Evolutionary conservation across 2,113 vertebrate genomes (phyloP), one percentile per base, ranked within the genome.

Genomic region (Cacatua alba): DNA sequence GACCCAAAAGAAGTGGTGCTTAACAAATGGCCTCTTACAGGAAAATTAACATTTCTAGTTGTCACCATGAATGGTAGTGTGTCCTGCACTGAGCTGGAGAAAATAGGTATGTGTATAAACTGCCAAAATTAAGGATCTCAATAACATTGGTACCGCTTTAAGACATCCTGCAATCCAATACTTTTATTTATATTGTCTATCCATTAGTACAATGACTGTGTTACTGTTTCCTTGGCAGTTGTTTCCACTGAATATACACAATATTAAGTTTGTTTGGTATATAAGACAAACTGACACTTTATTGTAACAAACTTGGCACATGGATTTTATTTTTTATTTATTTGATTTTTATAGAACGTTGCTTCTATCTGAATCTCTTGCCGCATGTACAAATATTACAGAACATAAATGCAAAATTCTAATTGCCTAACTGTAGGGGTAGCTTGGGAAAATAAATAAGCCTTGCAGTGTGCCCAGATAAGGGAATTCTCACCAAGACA

Each of bases 231-330:
- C 86, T 75, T 65, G 2, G 88, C 71, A 67, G 90, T 77, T 9
- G 1, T 94, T 94, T 96, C 88, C 63, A 78, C 81, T 94, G 78
- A 91, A 59, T 91, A 77, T 75, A 87, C 79, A 33, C 72, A 43
- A 19, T 85, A 74, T 82, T 81, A 68, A 53, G 78, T 88, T 95
- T 90, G 33, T 84, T 96, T 92, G 88, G 90, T 63, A 72, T 72
- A 6, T 74, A 31, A 95, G 90, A 64, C 94, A 78, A 88, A 78
- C 94, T 97, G 95, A 97, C 92, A 96, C 96, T 97, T 97, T 97
- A 87, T 94, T 90, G 51, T 95, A 84, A 71, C 94, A 52, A 88
- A 95, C 89, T 98, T 98, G 96, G 96, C 88, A 84, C 2, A 6
- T 95, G 94, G 90, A 41, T 53, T 96, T 95, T 80, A 53, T 62